Percentiles rank a stretch among this genome's conserved stretches.
phyloP scores from a whole-genome alignment of 1,140 invertebrate genomes.

The Manduca sexta region DNA sequence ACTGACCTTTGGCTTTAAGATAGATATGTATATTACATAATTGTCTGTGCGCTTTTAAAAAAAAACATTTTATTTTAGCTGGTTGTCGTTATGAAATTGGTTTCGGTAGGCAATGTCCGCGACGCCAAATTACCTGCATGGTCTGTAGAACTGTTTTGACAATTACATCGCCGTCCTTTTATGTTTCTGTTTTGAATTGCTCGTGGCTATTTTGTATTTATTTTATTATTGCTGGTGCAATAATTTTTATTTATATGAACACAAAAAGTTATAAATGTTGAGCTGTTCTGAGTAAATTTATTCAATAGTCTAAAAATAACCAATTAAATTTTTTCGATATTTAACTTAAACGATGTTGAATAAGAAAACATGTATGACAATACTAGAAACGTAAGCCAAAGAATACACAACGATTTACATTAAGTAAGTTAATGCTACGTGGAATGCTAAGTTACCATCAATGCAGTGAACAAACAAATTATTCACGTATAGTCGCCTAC shows the following conservation, averaged over 20 bases:
- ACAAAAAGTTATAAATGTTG: no score
- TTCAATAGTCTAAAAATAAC: no score
- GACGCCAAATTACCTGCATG: conserved; percentile 30
- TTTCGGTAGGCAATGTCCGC: conserved; percentile 25
- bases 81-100: conserved; percentile 31
- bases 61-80: no score
- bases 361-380: background rate
- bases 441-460: background rate
- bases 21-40: background rate
- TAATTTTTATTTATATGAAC: background rate
- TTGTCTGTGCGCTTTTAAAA: no score
- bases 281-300: no score
- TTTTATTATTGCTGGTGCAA: conserved; percentile 12
- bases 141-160: conserved; percentile 14
- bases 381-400: no score
- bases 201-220: conserved; percentile 15
- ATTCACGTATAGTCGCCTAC: conserved; percentile 10
- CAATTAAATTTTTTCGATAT: no score
- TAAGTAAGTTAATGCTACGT: no score
- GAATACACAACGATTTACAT: no score
- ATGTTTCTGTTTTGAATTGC: conserved; percentile 6
- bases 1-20: no score
- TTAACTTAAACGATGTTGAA: background rate
- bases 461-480: background rate
- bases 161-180: conserved; percentile 15